Base-by-base conservation (phyloP, 2,113 vertebrate species). In the Ancistrus triradiatus region DNA sequence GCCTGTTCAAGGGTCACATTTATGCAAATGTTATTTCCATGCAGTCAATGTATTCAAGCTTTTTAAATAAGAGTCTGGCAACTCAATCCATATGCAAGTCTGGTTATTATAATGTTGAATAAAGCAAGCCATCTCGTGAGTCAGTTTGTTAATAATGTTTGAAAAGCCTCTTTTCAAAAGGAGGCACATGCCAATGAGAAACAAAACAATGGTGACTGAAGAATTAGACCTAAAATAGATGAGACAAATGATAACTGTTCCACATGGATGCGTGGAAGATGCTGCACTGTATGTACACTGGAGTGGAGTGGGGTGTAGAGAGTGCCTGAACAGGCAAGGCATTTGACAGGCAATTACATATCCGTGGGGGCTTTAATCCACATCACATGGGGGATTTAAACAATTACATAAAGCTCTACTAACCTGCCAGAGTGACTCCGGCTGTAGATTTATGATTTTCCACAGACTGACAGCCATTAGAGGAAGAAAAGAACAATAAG, bases 1-100 rank as follows among this genome's bases (percentile, higher is more conserved):
- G 64, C 81, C 96, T 98, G 72, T 63, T 10, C 44, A 59, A 50
- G 33, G 46, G 64, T 19, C 21, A 66, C 17, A 48, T 88, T 89
- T 88, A 92, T 92, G 73, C 88, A 68, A 37, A 40, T 25, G 27
- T 87, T 59, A 74, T 53, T 70, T 51, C 37, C 51, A 59, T 46
- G 25, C 59, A 74, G 50, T 63, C 40, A 67, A 25, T 31, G 44
- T 59, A 63, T 61, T 63, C 44, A 63, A 15, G 43, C 1, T 13
- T 48, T 47, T 37, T 6, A 18, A 43, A 19, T 55, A 24, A 35
- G 27, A 17, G 50, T 3, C 10, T 38, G 9, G 24, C 24, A 62
- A 37, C 11, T 21, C 11, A 49, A 21, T 24, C 14, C 57, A 51
- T 59, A 43, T 51, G 56, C 47, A 24, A 42, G 25, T 33, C 13